Percentiles rank a stretch among this genome's conserved stretches.
Conservation (phyloP, 1,140 invertebrate species). For the Neodiprion fabricii region DNA sequence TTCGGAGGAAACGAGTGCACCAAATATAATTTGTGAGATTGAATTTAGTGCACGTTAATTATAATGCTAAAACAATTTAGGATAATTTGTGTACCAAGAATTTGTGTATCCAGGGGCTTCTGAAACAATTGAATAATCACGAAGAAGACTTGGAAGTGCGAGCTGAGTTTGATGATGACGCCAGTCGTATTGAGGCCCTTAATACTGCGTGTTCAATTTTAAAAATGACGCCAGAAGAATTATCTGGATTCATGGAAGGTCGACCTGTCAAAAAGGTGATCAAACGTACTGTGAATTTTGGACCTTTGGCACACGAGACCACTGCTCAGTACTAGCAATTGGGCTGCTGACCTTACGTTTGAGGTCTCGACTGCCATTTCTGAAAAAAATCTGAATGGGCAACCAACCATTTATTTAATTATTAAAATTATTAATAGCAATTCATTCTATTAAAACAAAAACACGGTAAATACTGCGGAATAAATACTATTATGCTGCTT, state of each 20-base stretch:
- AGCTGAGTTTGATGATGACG: constrained; percentile 11
- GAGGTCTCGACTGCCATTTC: no score
- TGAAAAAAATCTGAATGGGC: constrained; percentile 21
- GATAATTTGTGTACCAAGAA: not conserved
- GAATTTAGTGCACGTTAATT: no score
- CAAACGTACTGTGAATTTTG: no score
- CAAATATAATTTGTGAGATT: no score
- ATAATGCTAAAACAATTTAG: no score
- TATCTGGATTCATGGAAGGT: constrained; percentile 32
- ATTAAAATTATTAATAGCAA: not conserved
- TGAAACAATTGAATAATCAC: constrained; percentile 26
- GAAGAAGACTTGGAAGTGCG: constrained; percentile 3
- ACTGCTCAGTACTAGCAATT: no score
- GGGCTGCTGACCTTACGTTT: no score
- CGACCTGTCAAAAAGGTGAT: constrained; percentile 7
- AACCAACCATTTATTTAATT: constrained; percentile 1
- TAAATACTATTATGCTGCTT: not conserved
- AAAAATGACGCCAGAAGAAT: constrained; percentile 36
- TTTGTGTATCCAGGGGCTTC: constrained; percentile 26
- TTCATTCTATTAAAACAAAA: no score
- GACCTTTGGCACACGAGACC: no score
- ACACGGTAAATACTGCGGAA: no score
- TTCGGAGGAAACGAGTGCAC: no score
- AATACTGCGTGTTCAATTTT: constrained; percentile 39
- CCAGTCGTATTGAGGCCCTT: constrained; percentile 32